phyloP scores from a whole-genome alignment of 23 tunicate species.

The Trididemnum clinides region DNA sequence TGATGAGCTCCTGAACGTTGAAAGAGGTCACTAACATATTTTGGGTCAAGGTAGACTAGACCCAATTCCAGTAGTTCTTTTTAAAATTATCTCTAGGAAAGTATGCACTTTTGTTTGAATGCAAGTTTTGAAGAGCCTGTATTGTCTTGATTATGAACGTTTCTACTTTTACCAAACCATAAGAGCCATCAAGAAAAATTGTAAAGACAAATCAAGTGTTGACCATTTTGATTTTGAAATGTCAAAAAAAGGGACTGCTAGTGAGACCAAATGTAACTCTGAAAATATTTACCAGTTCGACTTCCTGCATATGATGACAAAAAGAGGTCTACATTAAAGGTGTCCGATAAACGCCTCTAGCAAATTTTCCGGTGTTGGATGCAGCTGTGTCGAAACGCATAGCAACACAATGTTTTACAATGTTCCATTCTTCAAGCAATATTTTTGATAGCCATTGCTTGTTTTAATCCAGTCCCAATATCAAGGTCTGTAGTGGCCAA shows the following conservation, averaged over 20 bases:
- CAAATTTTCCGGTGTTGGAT: conserved; percentile 16
- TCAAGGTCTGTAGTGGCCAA: neutral
- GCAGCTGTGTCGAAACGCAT: conserved; percentile 9
- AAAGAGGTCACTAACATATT: neutral
- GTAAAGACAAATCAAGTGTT: neutral
- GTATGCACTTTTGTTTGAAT: neutral
- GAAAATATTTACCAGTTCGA: neutral
- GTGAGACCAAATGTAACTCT: neutral
- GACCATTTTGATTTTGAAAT: neutral
- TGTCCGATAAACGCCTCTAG: neutral
- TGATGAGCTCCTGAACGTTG: conserved; percentile 28
- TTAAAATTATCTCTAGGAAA: conserved; percentile 6
- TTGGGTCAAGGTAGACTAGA: neutral
- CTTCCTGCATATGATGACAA: neutral
- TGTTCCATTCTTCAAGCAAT: too few relatives aligned
- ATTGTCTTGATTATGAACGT: neutral
- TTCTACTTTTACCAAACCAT: neutral
- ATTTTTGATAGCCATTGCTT: conserved; percentile 7
- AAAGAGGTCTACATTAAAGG: neutral
- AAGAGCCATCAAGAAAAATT: neutral
- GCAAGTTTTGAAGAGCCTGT: neutral
- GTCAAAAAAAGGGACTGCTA: conserved; percentile 2
- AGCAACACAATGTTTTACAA: too few relatives aligned
- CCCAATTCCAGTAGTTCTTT: neutral
- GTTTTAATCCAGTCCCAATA: neutral